These are phyloP conservation scores for Triops cancriformis DNA, from an alignment of 1,140 invertebrate species.

Conservation along the genomic window DNA sequence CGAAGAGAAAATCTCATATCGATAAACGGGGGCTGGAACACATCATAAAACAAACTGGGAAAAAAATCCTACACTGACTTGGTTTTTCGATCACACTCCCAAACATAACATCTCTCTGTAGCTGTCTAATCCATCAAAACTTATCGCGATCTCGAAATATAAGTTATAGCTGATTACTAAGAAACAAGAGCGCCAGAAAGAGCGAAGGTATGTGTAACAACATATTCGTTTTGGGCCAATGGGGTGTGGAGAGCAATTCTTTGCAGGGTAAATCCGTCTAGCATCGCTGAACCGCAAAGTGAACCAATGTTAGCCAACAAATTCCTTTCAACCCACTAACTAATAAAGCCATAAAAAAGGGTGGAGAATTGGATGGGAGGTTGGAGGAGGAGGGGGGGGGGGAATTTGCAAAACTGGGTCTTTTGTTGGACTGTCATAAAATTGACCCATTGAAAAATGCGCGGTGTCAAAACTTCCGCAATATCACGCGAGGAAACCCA, in stretches of 20 bases:
- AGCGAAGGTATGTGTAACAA: neutral
- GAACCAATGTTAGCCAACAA: neutral
- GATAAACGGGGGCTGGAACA: neutral
- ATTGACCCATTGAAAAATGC: neutral
- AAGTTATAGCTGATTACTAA: neutral
- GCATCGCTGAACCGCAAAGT: neutral
- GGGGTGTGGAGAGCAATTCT: too few species aligned
- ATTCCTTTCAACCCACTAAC: neutral
- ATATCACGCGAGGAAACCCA: too few species aligned
- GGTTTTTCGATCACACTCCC: neutral
- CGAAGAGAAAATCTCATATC: neutral
- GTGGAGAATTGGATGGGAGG: neutral
- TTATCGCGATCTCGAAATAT: neutral
- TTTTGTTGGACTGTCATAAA: neutral
- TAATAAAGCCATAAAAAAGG: conserved; percentile 2
- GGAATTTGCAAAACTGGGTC: too few species aligned
- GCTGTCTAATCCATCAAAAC: conserved; percentile 3
- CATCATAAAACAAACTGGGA: neutral
- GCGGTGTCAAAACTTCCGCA: too few species aligned
- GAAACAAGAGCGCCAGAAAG: neutral
- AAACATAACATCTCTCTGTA: neutral
- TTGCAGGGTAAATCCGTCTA: neutral
- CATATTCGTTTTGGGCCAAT: too few species aligned
- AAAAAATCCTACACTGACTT: too few species aligned
- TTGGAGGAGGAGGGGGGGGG: neutral